Conservation (phyloP, 2,888 invertebrate genomes). For the Ctenicera cuprea region DNA sequence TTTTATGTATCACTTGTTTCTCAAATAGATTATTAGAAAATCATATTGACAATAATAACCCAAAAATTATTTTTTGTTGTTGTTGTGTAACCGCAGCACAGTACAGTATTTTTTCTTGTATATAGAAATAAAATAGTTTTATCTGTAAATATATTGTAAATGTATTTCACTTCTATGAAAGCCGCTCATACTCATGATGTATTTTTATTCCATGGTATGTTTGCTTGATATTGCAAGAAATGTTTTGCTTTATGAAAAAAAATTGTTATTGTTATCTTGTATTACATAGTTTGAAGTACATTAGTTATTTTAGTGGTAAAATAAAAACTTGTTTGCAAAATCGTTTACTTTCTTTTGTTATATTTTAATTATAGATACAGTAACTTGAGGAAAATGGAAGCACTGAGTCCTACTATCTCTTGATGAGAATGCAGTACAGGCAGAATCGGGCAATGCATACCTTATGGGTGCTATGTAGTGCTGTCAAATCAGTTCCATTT, state of each 20-base stretch:
- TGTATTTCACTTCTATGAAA: constrained; percentile 2
- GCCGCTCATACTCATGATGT: constrained; percentile 7
- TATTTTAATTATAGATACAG: no score
- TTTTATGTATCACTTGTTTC: not conserved
- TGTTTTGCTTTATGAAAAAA: constrained; percentile 16
- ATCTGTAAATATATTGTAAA: constrained; percentile 41
- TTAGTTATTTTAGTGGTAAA: constrained; percentile 10
- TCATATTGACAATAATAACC: constrained; percentile 3
- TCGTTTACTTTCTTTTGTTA: no score
- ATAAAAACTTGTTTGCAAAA: constrained; percentile 17
- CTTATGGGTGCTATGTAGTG: no score
- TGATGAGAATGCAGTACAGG: no score
- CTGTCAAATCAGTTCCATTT: no score
- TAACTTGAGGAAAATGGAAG: no score
- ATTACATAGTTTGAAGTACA: constrained; percentile 5
- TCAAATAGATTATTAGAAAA: not conserved
- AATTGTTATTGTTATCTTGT: constrained; percentile 31
- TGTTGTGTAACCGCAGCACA: not conserved
- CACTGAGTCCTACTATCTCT: no score
- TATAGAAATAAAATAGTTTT: constrained; percentile 39
- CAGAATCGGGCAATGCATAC: no score
- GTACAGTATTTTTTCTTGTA: constrained; percentile 44
- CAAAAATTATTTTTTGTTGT: not conserved
- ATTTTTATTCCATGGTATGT: constrained; percentile 27
- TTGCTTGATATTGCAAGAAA: constrained; percentile 21